These are phyloP conservation scores for Malurus alboscapulatus DNA, from an alignment of 2,113 vertebrate species.

Conservation along the genomic window DNA sequence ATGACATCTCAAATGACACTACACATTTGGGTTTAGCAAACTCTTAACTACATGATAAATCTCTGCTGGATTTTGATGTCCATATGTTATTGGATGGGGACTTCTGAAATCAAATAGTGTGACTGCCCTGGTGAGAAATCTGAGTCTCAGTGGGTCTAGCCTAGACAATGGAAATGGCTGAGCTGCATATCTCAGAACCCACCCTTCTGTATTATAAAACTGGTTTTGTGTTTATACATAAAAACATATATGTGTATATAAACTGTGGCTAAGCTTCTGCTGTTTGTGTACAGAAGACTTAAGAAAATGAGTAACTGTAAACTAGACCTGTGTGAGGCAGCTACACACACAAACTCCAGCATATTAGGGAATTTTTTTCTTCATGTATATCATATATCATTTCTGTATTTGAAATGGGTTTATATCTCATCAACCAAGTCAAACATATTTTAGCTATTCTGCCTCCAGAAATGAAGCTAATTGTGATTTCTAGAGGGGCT, in stretches of 20 bases:
- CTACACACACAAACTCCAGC: rapidly evolving
- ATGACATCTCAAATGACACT: not conserved
- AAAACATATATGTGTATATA: not conserved
- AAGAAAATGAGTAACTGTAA: not conserved
- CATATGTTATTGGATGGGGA: not conserved
- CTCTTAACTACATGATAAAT: not conserved
- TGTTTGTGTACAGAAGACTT: not conserved
- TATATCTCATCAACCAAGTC: not conserved
- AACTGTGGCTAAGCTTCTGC: not conserved
- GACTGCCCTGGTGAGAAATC: not conserved
- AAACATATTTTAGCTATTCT: not conserved
- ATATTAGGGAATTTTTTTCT: not conserved
- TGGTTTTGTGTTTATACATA: no score
- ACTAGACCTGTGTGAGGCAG: not conserved
- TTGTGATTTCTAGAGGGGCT: not conserved
- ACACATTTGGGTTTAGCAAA: not conserved
- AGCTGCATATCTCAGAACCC: not conserved
- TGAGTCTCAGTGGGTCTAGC: not conserved
- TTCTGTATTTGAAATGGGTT: not conserved
- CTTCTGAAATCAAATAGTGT: not conserved
- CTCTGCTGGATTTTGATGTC: not conserved
- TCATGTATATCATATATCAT: not conserved
- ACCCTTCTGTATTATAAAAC: not conserved
- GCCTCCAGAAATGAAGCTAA: not conserved
- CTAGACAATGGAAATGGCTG: not conserved